A percentile compares a stretch with the other conserved stretches of the same genome.
phyloP scores from a whole-genome alignment of 1,140 invertebrate genomes.

The Lucilia sericata region DNA sequence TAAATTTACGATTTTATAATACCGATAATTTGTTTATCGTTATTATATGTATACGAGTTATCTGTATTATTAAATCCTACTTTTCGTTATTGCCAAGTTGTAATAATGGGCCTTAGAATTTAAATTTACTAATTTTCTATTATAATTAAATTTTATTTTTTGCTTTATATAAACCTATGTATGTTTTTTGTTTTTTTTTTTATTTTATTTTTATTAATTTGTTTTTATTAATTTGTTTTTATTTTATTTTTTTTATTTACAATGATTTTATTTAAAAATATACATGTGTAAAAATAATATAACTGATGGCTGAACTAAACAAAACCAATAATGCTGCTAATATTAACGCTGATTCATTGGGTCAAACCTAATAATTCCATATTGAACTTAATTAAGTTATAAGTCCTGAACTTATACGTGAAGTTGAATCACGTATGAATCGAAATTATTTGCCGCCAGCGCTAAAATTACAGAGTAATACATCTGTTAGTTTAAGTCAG shows the following conservation, averaged over 20 bases:
- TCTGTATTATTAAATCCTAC: too few species aligned
- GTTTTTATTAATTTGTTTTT: background rate
- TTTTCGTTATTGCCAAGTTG: too few species aligned
- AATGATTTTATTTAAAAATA: conserved; percentile 23
- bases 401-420: conserved; percentile 86
- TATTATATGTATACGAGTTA: too few species aligned
- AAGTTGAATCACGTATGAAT: conserved; percentile 90
- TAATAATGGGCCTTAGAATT: too few species aligned
- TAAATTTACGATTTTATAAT: too few species aligned
- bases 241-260: conserved; percentile 16
- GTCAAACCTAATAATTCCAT: background rate
- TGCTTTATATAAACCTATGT: background rate
- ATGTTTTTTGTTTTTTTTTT: background rate
- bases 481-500: conserved; percentile 53
- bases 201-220: background rate
- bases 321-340: conserved; percentile 43
- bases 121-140: too few species aligned
- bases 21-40: too few species aligned
- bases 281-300: conserved; percentile 7
- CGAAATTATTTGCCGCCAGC: conserved; percentile 81
- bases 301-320: background rate
- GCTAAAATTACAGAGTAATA: conserved; percentile 57
- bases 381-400: conserved; percentile 73
- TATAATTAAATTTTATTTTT: too few species aligned
- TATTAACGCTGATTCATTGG: conserved; percentile 46